Evolutionary conservation across 1,140 invertebrate genomes (phyloP), one percentile per base, ranked within the genome.

Genomic region (Drosophila cardini): DNA sequence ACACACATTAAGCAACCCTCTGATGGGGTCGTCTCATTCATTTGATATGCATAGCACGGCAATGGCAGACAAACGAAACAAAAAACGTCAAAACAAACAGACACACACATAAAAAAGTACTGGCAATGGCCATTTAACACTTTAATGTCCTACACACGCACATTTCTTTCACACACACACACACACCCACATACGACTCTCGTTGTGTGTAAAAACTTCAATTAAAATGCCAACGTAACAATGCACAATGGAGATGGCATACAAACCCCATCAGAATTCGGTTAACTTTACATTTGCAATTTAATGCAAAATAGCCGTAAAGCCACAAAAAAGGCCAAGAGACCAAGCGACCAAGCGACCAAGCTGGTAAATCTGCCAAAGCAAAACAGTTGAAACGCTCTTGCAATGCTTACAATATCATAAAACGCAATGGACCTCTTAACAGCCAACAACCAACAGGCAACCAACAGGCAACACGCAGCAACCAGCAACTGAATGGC

Each of bases 371-470:
- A 50, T 34, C 50, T n/a, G 45, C 36, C 32, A 21, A 45, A 40
- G 72, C 15, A 46, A 76, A 63, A 73, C 48, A 68, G 53, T 68
- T 55, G 46, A 69, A 77, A 77, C 45, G 53, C 72, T 75, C 50
- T 58, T n/a, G 43, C 70, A 63, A 57, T 74, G 65, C 70, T 48
- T 56, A 61, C 34, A 73, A 68, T 72, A 64, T 71, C 78, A 80
- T 80, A 80, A 80, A 80, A 80, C 71, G 78, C 78, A 80, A 75
- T 80, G 76, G 72, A 80, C 71, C 78, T 38, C 72, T 78, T 78
- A 80, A 80, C 77, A 53, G 74, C 57, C 64, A 68, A 46, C 63
- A 64, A 65, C 21, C 21, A 26, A 2, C 21, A 26, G 21, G 4
- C 63, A 64, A 65, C 21, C 21, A 26, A 2, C 21, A 26, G 21